Evolutionary conservation across 1,140 invertebrate genomes (phyloP), one percentile per base, ranked within the genome.

Genomic region (Drosophila ogumai): DNA sequence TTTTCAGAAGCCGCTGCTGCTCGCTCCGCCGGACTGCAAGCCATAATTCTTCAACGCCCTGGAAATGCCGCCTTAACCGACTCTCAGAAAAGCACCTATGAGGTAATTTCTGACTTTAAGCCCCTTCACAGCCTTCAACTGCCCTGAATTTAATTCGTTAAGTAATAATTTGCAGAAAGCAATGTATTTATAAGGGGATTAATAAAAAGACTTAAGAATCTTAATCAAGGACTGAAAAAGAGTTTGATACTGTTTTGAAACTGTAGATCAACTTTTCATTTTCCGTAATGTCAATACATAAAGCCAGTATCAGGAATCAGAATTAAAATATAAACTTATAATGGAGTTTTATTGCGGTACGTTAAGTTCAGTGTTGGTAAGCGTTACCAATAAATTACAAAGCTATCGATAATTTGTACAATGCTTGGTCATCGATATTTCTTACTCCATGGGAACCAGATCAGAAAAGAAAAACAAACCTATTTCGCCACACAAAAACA

Each of bases 1-100:
- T 71, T 93, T 57, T 91, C 6, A 97, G 97, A 98, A 93, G 97
- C 96, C 0, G 94, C 95, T 90, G 97, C 98, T 79, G 97, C 97
- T 5, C 94, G 94, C 34, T 93, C 93, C 46, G 96, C 96, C 3
- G 97, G 97, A 9, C 78, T 98, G 52, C 93, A 94, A 40, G 93
- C 94, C 25, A 93, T 95, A 3, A 81, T 99, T 19, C 94, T 98
- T 0, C 93, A 94, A 54, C 95, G 98, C 47, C 95, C 96, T 61
- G 97, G 97, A 32, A 98, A 98, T 91, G 94, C 94, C 1, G 44
- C 91, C 75, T 22, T 94, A 84, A 92, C 86, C 86, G 91, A 82
- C 10, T 76, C 86, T 12, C 74, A 92, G 12, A 74, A 71, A 54
- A n/a, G 9, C 10, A 17, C 15, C 3, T 41, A 58, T 54, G 73